A percentile compares a stretch with the other conserved stretches of the same genome.
Conservation (phyloP, 2,113 vertebrate genomes). For the Tyrannus savana region DNA sequence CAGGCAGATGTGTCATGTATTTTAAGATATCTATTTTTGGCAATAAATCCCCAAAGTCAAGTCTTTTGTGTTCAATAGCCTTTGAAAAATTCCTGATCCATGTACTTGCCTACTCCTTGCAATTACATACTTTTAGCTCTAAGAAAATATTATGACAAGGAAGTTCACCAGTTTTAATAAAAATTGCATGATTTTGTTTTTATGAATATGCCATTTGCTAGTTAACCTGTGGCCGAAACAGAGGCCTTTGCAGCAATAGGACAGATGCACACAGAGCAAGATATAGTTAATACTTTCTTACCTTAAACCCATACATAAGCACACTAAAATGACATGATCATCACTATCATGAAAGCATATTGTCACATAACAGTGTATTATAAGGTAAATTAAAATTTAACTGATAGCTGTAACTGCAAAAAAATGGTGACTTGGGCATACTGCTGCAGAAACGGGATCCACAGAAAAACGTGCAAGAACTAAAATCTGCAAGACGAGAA, state of each 20-base stretch:
- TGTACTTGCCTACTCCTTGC: not conserved
- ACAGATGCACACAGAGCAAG: not conserved
- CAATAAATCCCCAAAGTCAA: not conserved
- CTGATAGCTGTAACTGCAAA: not conserved
- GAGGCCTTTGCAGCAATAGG: not conserved
- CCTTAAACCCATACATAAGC: not conserved
- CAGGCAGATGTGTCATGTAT: not conserved
- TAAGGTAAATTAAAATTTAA: not conserved
- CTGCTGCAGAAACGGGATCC: not conserved
- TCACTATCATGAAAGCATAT: not conserved
- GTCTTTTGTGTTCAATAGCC: not conserved
- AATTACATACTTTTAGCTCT: not conserved
- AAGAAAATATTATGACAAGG: not conserved
- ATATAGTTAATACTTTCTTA: not conserved
- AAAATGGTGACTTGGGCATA: not conserved
- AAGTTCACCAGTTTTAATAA: not conserved
- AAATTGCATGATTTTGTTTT: not conserved
- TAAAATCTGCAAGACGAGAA: not conserved
- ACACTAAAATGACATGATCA: not conserved
- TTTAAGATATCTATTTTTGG: not conserved
- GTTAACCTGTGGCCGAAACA: not conserved
- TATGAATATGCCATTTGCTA: not conserved
- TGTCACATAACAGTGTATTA: not conserved
- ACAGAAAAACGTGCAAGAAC: not conserved
- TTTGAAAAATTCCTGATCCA: not conserved